Conservation (phyloP, 2,797 vertebrate genomes). For the Alca torda region DNA sequence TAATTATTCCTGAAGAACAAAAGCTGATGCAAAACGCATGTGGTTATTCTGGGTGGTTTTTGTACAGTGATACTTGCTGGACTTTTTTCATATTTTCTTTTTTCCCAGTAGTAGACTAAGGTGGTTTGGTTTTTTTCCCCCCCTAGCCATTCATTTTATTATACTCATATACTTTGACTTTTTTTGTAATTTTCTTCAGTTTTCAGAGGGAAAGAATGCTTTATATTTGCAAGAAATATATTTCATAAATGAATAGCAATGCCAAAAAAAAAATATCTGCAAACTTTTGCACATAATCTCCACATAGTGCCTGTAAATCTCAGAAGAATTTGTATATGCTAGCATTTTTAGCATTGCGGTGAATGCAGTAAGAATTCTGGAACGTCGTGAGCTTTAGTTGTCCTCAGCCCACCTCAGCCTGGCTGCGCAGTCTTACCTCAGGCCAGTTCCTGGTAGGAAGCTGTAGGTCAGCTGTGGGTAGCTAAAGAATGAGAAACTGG, state of each 20-base stretch:
- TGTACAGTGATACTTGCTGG: constrained; percentile 39
- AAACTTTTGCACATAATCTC: constrained; percentile 78
- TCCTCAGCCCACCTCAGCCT: background rate
- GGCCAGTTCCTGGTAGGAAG: background rate
- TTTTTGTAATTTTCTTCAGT: constrained; percentile 61
- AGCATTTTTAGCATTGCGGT: constrained; percentile 26
- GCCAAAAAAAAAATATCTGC: constrained; percentile 45
- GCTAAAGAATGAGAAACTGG: constrained; percentile 1
- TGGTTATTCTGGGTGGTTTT: constrained; percentile 61
- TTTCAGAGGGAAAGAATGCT: constrained; percentile 66
- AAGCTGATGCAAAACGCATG: constrained; percentile 46
- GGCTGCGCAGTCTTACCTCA: constrained; percentile 12
- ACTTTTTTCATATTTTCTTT: constrained; percentile 41
- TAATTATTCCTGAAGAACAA: constrained; percentile 68
- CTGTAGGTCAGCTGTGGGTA: background rate
- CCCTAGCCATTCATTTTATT: constrained; percentile 38
- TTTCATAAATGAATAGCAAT: constrained; percentile 69
- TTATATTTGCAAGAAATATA: constrained; percentile 78
- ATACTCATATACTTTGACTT: constrained; percentile 28
- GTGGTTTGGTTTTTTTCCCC: background rate
- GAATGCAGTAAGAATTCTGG: constrained; percentile 27
- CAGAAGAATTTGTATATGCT: constrained; percentile 10
- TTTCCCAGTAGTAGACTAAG: constrained; percentile 41
- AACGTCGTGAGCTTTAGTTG: constrained; percentile 18
- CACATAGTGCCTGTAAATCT: constrained; percentile 75